These are phyloP conservation scores for Taxidea taxus DNA, from an alignment of 2,113 vertebrate species.

Conservation along the genomic window DNA sequence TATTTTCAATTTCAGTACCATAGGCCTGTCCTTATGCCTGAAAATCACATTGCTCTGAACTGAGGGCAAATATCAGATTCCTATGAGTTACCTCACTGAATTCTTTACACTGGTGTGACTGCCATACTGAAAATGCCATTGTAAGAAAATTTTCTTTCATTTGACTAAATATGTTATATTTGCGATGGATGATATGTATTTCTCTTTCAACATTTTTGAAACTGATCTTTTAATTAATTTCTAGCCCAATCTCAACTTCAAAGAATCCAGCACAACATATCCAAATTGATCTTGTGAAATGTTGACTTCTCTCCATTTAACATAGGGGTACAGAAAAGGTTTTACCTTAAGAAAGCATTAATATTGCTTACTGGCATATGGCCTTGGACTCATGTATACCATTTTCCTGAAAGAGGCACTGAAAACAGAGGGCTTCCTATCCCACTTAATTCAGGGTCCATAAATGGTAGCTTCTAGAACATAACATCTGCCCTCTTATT, in stretches of 20 bases:
- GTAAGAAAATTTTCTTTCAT: not conserved
- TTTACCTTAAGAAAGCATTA: not conserved
- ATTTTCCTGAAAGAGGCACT: constrained; percentile 49
- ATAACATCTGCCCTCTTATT: not conserved
- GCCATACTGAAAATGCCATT: not conserved
- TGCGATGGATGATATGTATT: not conserved
- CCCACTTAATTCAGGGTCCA: constrained; percentile 14
- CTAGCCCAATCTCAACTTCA: not conserved
- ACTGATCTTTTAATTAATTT: constrained; percentile 1
- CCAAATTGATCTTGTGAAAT: not conserved
- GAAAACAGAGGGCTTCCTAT: not conserved
- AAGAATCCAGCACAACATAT: not conserved
- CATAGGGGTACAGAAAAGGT: not conserved
- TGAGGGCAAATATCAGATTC: not conserved
- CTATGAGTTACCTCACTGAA: not conserved
- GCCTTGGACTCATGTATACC: constrained; percentile 4
- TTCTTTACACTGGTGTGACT: not conserved
- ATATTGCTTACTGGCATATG: not conserved
- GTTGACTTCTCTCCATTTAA: not conserved
- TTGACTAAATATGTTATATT: not conserved
- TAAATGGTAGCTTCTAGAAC: constrained; percentile 52
- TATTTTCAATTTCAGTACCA: not conserved
- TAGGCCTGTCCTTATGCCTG: not conserved
- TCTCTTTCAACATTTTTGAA: constrained; percentile 22
- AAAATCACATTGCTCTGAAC: not conserved